Conservation (phyloP, 1,140 invertebrate genomes). For the Lethocerus indicus region DNA sequence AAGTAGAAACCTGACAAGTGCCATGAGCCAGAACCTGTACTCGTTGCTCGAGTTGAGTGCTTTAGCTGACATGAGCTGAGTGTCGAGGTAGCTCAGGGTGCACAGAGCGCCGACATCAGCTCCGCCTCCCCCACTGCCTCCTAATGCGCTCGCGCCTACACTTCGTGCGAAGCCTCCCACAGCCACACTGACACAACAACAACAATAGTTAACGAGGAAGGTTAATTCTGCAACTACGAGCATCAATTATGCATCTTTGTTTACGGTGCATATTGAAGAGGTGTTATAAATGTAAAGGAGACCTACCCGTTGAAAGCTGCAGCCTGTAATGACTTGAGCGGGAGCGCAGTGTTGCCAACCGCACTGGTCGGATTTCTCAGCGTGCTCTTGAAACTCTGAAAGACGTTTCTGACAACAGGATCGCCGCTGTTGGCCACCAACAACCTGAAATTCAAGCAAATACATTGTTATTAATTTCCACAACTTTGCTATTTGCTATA, state of each 20-base stretch:
- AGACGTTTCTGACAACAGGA: slow-evolving; percentile 25
- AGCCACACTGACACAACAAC: neutral
- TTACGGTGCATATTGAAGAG: neutral
- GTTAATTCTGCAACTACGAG: slow-evolving; percentile 8
- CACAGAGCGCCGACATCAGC: slow-evolving; percentile 21
- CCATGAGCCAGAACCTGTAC: slow-evolving; percentile 62
- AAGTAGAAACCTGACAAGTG: slow-evolving; percentile 52
- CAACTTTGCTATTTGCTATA: neutral
- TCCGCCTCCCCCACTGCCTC: slow-evolving; percentile 1
- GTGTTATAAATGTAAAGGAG: neutral
- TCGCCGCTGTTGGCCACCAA: slow-evolving; percentile 30
- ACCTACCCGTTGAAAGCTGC: slow-evolving; percentile 14
- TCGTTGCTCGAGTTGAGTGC: slow-evolving; percentile 49
- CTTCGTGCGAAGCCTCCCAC: neutral
- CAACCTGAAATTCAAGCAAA: slow-evolving; percentile 23
- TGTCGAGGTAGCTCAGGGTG: slow-evolving; percentile 56
- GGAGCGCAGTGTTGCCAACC: slow-evolving; percentile 9
- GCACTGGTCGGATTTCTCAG: slow-evolving; percentile 8
- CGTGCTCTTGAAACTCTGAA: slow-evolving; percentile 10
- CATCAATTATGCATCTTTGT: slow-evolving; percentile 1
- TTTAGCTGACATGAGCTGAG: slow-evolving; percentile 49
- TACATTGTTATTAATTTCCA: neutral
- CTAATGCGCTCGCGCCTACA: neutral
- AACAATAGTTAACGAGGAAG: neutral
- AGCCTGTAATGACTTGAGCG: slow-evolving; percentile 15